phyloP scores from a whole-genome alignment of 2,888 invertebrate species.

The Nasonia oneida region DNA sequence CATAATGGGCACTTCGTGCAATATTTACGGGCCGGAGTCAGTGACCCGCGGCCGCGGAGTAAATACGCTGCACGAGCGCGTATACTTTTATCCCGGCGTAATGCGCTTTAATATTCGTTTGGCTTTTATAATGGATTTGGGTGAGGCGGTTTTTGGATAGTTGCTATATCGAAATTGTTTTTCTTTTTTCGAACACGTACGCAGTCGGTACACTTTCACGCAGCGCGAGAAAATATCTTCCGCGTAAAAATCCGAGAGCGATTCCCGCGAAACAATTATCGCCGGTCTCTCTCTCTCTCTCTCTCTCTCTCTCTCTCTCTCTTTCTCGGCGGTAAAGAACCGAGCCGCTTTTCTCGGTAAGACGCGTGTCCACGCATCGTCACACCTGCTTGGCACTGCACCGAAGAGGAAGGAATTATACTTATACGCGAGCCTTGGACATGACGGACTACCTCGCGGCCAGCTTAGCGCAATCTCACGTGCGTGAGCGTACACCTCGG shows the following conservation, averaged over 20 bases:
- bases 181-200: background rate
- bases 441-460: slow-evolving; percentile 71
- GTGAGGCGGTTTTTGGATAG: background rate
- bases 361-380: slow-evolving; percentile 79
- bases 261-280: slow-evolving; percentile 59
- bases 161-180: background rate
- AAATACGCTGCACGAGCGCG: background rate
- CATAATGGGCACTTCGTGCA: slow-evolving; percentile 16
- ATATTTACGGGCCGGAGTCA: slow-evolving; percentile 9
- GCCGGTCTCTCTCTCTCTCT: slow-evolving; percentile 43
- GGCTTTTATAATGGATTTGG: background rate
- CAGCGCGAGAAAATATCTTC: background rate
- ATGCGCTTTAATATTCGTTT: background rate
- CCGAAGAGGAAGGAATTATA: slow-evolving; percentile 26
- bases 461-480: slow-evolving; percentile 67
- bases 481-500: background rate
- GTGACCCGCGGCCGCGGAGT: slow-evolving; percentile 1
- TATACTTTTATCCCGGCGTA: background rate
- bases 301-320: background rate
- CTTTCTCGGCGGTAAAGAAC: slow-evolving; percentile 70
- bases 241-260: background rate
- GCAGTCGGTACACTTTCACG: background rate
- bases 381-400: slow-evolving; percentile 75
- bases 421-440: slow-evolving; percentile 44
- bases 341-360: slow-evolving; percentile 65